Percentiles rank a stretch among this genome's conserved stretches.
Evolutionary conservation across 1,140 invertebrate species (phyloP).

Genomic region (Diachasma alloeum): DNA sequence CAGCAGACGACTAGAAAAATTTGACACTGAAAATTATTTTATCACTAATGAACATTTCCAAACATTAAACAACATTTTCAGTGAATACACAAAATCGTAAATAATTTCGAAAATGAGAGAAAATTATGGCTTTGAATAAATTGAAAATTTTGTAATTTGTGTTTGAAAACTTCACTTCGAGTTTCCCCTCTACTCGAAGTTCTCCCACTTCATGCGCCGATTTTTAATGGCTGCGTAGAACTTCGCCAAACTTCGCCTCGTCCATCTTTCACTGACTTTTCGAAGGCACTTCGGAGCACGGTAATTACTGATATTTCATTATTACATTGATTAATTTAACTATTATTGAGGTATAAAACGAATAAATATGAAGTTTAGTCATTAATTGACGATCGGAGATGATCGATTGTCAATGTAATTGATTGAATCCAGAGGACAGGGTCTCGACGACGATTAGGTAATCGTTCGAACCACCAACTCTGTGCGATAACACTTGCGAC

Average conservation of each 20-base stretch:
- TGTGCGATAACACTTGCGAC: conserved; percentile 1
- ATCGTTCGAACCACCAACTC: not conserved
- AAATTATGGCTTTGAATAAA: no score
- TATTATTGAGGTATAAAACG: not conserved
- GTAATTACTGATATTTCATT: not conserved
- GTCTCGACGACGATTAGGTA: conserved; percentile 19
- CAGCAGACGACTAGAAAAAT: no score
- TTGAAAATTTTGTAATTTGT: no score
- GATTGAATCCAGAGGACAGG: not conserved
- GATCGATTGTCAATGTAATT: not conserved
- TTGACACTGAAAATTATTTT: no score
- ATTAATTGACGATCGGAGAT: not conserved
- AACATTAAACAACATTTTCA: not conserved
- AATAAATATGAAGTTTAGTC: not conserved
- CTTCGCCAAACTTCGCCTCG: not conserved
- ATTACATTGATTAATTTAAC: not conserved
- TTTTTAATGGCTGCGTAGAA: not conserved
- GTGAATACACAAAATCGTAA: no score
- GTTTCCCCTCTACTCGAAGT: not conserved
- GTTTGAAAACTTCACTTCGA: not conserved
- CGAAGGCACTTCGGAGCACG: not conserved
- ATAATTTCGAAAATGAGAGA: no score
- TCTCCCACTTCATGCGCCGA: not conserved
- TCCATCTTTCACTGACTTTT: not conserved
- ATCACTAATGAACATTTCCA: not conserved